Base-by-base conservation (phyloP, 2,888 invertebrate genomes). In the Sphaeridia pumilis region DNA sequence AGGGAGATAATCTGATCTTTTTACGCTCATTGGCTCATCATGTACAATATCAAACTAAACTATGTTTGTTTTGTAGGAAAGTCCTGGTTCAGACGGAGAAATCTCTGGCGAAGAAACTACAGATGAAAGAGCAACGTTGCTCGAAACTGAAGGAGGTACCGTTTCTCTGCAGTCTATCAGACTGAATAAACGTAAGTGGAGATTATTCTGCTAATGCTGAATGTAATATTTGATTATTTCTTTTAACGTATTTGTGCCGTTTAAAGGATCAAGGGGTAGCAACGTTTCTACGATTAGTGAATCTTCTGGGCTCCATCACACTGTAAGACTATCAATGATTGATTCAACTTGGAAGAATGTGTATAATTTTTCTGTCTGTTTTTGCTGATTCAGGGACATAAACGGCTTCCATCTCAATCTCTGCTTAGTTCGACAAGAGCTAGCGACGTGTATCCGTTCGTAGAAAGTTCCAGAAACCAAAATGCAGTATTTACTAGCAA, bases 61-160 rank as follows among this genome's bases (percentile, higher is more conserved):
- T 12, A 10, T 14, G 31, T 31, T 14, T 14, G 31, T 31, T 10
- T 31, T 31, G 14, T 36, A 61, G 60, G 64, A 64, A 54, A 64
- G 64, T 52, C 64, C 64, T 3, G 64, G 59, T 4, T 78, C 78
- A 53, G 79, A 80, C 68, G 79, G 69, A 21, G 68, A 68, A 59
- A 65, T 66, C 55, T 68, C 67, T 44, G 68, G 63, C 44, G 67
- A 67, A 51, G 67, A 82, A 71, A 77, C 82, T 54, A 81, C 81
- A 53, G 82, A 83, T 71, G 83, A 83, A 70, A 80, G 80, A 69
- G 81, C 80, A 58, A 81, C 81, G 71, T 74, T 83, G 65, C 75
- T 83, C 57, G 75, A 76, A 65, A 73, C 76, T n/a, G 72, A 72
- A 62, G 71, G 70, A 3, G 71, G 70, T 1, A 64, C 60, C 5